Base-by-base conservation (phyloP, 2,113 vertebrate species). In the Pelecanus crispus region DNA sequence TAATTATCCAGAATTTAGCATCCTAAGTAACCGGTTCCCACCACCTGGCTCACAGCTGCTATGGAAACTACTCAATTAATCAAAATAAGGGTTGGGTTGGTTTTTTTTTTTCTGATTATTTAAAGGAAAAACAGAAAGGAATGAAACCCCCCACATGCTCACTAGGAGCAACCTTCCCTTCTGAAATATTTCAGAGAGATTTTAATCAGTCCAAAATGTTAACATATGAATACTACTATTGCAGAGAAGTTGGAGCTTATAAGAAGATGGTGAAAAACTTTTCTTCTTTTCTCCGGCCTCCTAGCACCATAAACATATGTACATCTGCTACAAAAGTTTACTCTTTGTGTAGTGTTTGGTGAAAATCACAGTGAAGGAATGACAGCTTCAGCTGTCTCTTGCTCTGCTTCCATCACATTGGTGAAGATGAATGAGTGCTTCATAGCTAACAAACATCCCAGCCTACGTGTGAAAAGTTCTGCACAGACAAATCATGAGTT, bases 41-140 rank as follows among this genome's bases (percentile, higher is more conserved):
- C 94, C 93, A 97, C 94, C 95, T 97, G 95, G 92, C 59, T 98
- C 94, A 86, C 95, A 97, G 97, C 93, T 98, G 96, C 80, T 94
- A 93, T 74, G 91, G 93, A 97, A 97, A 97, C 62, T 80, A 75
- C 50, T 94, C 90, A 95, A 92, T 97, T 97, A 96, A 95, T 96
- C 90, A 96, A 97, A 97, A 89, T 94, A 81, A 53, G 40, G n/a
- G n/a, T 5, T 6, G 13, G 45, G 45, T 42, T 44, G 42, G 7
- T 45, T 45, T 7, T 11, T 19, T 19, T 73, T 58, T 55, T 56
- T 67, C 67, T 70, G 47, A 80, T 94, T 94, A 95, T 88, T 96
- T 79, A 94, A 94, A 68, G 32, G 70, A 86, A 83, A 92, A 92
- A 88, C 7, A 74, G 55, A 85, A 85, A 78, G 40, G 44, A 96